These are phyloP conservation scores for Cephonodes hylas DNA, from an alignment of 2,888 invertebrate species.

Conservation along the genomic window DNA sequence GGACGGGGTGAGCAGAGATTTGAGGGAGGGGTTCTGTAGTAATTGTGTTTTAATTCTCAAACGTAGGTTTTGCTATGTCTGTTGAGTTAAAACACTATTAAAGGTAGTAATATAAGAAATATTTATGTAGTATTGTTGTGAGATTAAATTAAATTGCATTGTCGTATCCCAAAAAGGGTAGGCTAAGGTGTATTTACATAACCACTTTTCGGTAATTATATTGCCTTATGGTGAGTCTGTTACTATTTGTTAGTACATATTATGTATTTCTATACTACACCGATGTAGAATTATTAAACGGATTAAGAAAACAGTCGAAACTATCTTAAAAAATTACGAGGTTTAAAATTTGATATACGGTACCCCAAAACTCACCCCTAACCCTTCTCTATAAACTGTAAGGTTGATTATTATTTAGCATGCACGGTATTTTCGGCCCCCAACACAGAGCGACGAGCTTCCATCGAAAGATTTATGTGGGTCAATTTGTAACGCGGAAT, in stretches of 20 bases:
- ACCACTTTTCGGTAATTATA: too few species aligned
- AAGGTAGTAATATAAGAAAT: too few species aligned
- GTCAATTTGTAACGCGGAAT: slow-evolving; percentile 46
- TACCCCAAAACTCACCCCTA: not conserved
- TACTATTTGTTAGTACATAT: too few species aligned
- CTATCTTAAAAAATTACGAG: not conserved
- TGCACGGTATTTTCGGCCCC: not conserved
- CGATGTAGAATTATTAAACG: too few species aligned
- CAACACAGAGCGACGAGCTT: not conserved
- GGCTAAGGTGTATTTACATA: too few species aligned
- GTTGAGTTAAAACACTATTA: not conserved
- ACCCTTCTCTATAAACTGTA: not conserved
- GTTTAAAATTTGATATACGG: not conserved
- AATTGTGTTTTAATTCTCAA: not conserved
- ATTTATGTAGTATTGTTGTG: too few species aligned
- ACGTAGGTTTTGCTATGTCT: not conserved
- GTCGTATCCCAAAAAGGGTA: too few species aligned
- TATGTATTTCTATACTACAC: too few species aligned
- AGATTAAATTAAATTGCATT: too few species aligned
- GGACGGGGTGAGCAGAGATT: not conserved
- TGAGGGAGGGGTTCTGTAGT: not conserved
- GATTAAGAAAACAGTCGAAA: not conserved
- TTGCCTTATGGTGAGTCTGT: too few species aligned
- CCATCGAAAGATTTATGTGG: slow-evolving; percentile 46
- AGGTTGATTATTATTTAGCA: not conserved